phyloP scores from a whole-genome alignment of 1,140 invertebrate genomes.

The Leptopilina clavipes region DNA sequence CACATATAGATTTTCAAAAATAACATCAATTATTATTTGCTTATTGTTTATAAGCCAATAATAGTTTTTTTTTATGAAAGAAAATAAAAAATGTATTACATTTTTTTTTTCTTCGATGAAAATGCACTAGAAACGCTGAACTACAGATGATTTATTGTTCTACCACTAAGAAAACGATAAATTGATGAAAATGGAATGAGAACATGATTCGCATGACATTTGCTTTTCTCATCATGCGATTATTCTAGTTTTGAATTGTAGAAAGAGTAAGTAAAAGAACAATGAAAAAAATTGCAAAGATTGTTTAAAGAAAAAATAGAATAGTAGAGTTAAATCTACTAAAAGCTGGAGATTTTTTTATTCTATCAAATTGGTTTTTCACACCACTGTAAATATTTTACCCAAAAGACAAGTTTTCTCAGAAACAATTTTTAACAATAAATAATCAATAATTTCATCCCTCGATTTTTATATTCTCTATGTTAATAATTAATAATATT shows the following conservation, averaged over 20 bases:
- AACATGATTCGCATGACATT: conserved; percentile 28
- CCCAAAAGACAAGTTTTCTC: conserved; percentile 3
- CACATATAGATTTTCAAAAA: too few relatives aligned
- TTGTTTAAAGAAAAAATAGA: not conserved
- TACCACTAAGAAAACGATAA: conserved; percentile 9
- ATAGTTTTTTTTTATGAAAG: not conserved
- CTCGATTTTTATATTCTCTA: not conserved
- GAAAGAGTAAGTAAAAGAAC: not conserved
- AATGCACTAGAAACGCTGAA: conserved; percentile 4
- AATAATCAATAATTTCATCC: too few relatives aligned
- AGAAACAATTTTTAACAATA: conserved; percentile 1
- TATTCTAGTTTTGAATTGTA: conserved; percentile 11
- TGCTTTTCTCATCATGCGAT: not conserved
- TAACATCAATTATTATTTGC: not conserved
- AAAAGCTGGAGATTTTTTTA: too few relatives aligned
- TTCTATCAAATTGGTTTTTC: too few relatives aligned
- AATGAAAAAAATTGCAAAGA: not conserved
- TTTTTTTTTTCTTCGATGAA: not conserved
- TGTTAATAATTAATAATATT: too few relatives aligned
- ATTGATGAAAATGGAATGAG: conserved; percentile 21
- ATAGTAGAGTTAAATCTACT: not conserved
- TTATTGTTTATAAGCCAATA: conserved; percentile 15
- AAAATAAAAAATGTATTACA: not conserved
- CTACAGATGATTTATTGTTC: conserved; percentile 10
- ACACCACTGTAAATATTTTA: not conserved